phyloP scores from a whole-genome alignment of 1,140 invertebrate species.

The Venustaconcha ellipsiformis region DNA sequence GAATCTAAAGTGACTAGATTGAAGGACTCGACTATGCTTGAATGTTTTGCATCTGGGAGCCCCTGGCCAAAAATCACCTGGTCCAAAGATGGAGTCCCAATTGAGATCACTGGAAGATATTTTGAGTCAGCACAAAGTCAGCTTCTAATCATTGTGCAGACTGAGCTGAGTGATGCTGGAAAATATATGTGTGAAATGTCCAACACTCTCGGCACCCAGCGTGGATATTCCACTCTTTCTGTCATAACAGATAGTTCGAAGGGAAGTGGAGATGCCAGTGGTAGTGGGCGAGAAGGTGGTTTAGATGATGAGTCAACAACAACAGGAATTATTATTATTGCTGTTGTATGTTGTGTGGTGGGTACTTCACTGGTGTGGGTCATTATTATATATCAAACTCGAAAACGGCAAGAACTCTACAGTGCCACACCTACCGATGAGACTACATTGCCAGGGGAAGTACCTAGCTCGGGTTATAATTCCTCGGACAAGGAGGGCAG shows the following conservation, averaged over 20 bases:
- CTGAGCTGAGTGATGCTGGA: slow-evolving; percentile 82
- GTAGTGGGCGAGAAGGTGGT: slow-evolving; percentile 21
- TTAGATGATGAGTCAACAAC: slow-evolving; percentile 77
- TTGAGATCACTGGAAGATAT: slow-evolving; percentile 78
- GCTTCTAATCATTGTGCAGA: slow-evolving; percentile 87
- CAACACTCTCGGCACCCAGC: slow-evolving; percentile 82
- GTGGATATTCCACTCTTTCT: slow-evolving; percentile 69
- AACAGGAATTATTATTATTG: slow-evolving; percentile 87
- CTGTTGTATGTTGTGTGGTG: slow-evolving; percentile 89
- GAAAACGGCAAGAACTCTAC: slow-evolving; percentile 64
- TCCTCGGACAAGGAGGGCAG: slow-evolving; percentile 60
- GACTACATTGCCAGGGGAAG: slow-evolving; percentile 60
- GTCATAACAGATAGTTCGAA: slow-evolving; percentile 68
- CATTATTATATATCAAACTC: slow-evolving; percentile 89
- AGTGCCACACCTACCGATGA: slow-evolving; percentile 65
- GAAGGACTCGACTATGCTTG: slow-evolving; percentile 86
- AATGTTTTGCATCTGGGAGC: slow-evolving; percentile 88
- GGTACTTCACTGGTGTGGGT: slow-evolving; percentile 92
- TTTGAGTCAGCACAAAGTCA: slow-evolving; percentile 90
- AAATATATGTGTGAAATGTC: slow-evolving; percentile 82
- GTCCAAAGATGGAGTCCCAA: slow-evolving; percentile 85
- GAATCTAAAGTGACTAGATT: slow-evolving; percentile 82
- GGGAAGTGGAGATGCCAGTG: background rate
- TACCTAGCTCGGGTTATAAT: slow-evolving; percentile 57
- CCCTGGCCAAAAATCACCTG: slow-evolving; percentile 90